Percentiles rank a stretch among this genome's conserved stretches.
phyloP scores from a whole-genome alignment of 2,888 invertebrate species.

The Saturnia pavonia region DNA sequence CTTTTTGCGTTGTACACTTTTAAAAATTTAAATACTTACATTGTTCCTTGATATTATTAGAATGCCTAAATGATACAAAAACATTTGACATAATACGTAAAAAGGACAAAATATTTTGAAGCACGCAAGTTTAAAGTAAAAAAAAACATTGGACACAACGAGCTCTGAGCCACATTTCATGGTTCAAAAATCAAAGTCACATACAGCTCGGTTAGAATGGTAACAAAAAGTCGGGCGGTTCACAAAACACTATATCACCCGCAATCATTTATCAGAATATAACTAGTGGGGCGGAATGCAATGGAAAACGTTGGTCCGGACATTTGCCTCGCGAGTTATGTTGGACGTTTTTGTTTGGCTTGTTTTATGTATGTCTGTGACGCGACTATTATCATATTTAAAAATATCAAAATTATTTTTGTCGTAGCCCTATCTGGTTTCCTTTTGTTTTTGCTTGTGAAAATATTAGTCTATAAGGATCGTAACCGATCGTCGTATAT shows the following conservation, averaged over 20 bases:
- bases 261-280: constrained; percentile 75
- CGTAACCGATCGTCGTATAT: too few relatives aligned
- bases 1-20: too few relatives aligned
- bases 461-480: too few relatives aligned
- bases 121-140: background rate
- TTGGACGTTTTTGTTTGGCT: constrained; percentile 37
- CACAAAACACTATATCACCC: constrained; percentile 58
- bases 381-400: background rate
- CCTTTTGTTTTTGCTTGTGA: too few relatives aligned
- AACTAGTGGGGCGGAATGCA: constrained; percentile 73
- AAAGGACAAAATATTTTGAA: background rate
- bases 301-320: constrained; percentile 66
- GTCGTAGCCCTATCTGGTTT: too few relatives aligned
- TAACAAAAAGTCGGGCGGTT: constrained; percentile 51
- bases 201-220: constrained; percentile 33
- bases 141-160: constrained; percentile 28
- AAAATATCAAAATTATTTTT: too few relatives aligned
- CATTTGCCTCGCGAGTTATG: constrained; percentile 50
- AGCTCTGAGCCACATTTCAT: constrained; percentile 29
- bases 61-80: background rate
- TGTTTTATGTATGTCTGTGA: constrained; percentile 30
- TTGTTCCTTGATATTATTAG: too few relatives aligned
- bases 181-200: constrained; percentile 35
- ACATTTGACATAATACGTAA: background rate
- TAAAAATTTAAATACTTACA: too few relatives aligned